A percentile compares a stretch with the other conserved stretches of the same genome.
phyloP scores from a whole-genome alignment of 1,140 invertebrate species.

The Drosophila setifemur region DNA sequence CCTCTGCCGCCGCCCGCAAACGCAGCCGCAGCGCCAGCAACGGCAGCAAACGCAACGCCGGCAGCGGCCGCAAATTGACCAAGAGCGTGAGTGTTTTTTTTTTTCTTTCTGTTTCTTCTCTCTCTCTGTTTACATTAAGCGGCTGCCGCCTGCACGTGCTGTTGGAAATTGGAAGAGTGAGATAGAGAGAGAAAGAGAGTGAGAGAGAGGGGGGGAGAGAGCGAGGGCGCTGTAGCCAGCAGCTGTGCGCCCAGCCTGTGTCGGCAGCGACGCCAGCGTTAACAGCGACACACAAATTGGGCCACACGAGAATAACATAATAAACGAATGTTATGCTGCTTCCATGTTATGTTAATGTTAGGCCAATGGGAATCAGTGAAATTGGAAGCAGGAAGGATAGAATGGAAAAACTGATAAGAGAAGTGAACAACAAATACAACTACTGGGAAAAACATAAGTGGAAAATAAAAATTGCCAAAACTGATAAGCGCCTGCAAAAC shows the following conservation, averaged over 20 bases:
- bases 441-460: not conserved
- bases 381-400: not conserved
- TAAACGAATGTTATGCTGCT: not conserved
- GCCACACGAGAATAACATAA: slow-evolving; percentile 7
- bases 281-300: slow-evolving; percentile 53
- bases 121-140: slow-evolving; percentile 72
- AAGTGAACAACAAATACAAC: no score
- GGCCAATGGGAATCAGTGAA: slow-evolving; percentile 6
- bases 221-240: slow-evolving; percentile 62
- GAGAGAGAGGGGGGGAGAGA: not conserved
- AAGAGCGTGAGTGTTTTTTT: slow-evolving; percentile 71
- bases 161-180: not conserved
- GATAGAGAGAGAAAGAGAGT: not conserved
- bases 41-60: slow-evolving; percentile 63
- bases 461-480: not conserved
- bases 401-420: not conserved
- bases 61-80: slow-evolving; percentile 67
- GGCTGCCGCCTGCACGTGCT: slow-evolving; percentile 63
- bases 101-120: slow-evolving; percentile 21
- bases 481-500: not conserved
- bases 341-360: slow-evolving; percentile 51
- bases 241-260: slow-evolving; percentile 62
- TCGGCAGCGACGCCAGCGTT: slow-evolving; percentile 15
- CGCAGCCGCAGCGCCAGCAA: slow-evolving; percentile 69
- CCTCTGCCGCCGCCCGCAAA: slow-evolving; percentile 57